A percentile compares a stretch with the other conserved stretches of the same genome.
phyloP scores from a whole-genome alignment of 2,888 invertebrate species.

The Phyllotreta striolata region DNA sequence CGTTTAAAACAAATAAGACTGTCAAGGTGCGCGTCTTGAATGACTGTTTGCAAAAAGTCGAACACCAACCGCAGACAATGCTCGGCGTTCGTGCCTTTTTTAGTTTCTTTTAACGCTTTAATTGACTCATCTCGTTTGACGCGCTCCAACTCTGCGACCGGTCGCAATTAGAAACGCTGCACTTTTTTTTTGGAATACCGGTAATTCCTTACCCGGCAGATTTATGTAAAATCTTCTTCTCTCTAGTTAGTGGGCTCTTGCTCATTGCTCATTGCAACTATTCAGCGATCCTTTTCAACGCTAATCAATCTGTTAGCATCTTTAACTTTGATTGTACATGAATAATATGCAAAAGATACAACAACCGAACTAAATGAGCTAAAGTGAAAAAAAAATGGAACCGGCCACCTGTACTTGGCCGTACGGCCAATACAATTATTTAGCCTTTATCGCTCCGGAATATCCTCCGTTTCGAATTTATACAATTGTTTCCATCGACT shows the following conservation, averaged over 20 bases:
- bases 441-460: conserved; percentile 33
- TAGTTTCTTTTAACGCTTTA: conserved; percentile 35
- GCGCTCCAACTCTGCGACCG: conserved; percentile 16
- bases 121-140: conserved; percentile 48
- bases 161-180: too few relatives aligned
- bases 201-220: too few relatives aligned
- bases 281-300: too few relatives aligned
- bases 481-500: conserved; percentile 45
- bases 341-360: too few relatives aligned
- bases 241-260: too few relatives aligned
- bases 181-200: too few relatives aligned
- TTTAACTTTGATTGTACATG: too few relatives aligned
- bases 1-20: conserved; percentile 37
- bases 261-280: too few relatives aligned
- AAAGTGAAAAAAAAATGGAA: not conserved
- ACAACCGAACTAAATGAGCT: too few relatives aligned
- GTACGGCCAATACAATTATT: conserved; percentile 34
- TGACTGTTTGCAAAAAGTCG: conserved; percentile 35
- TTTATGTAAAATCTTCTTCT: too few relatives aligned
- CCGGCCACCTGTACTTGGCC: conserved; percentile 18
- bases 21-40: conserved; percentile 32
- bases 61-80: conserved; percentile 42
- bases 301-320: too few relatives aligned
- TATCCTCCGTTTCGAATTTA: conserved; percentile 33
- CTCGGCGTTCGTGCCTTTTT: conserved; percentile 35